Evolutionary conservation across 64 coral and sea anemone species (phyloP).

Genomic region (Anthopleura sola): DNA sequence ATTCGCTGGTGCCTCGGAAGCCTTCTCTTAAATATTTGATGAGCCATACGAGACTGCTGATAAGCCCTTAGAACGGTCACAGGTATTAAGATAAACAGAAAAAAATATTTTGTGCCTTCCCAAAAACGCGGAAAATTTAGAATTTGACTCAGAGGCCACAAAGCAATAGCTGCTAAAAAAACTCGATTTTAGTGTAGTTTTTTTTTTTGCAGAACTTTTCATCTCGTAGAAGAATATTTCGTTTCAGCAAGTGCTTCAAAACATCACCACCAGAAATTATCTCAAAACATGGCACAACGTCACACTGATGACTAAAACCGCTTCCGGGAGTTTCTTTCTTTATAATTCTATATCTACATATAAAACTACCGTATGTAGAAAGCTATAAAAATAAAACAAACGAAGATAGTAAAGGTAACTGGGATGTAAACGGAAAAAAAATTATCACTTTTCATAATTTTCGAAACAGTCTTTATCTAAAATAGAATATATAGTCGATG

Average conservation of each 20-base stretch:
- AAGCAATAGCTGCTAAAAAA: too few species aligned
- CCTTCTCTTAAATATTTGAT: not conserved
- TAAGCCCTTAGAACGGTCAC: not conserved
- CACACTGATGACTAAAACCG: not conserved
- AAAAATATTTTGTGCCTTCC: not conserved
- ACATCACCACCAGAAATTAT: not conserved
- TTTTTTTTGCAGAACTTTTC: not conserved
- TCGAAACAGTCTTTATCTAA: too few species aligned
- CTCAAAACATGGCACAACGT: not conserved
- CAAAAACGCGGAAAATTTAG: too few species aligned
- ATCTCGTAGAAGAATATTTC: not conserved
- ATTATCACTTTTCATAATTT: too few species aligned
- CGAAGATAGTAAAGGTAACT: too few species aligned
- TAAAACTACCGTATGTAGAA: too few species aligned
- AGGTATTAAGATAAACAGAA: not conserved
- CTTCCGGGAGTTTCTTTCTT: not conserved
- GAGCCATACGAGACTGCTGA: not conserved
- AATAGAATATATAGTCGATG: too few species aligned
- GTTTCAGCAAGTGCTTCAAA: not conserved
- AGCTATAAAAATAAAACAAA: too few species aligned
- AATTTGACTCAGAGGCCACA: too few species aligned
- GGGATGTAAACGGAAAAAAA: too few species aligned
- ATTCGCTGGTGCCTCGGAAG: not conserved
- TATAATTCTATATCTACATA: too few species aligned
- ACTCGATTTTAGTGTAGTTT: not conserved